Base-by-base conservation (phyloP, 2,113 vertebrate species). In the Ptilorrhoa leucosticta region DNA sequence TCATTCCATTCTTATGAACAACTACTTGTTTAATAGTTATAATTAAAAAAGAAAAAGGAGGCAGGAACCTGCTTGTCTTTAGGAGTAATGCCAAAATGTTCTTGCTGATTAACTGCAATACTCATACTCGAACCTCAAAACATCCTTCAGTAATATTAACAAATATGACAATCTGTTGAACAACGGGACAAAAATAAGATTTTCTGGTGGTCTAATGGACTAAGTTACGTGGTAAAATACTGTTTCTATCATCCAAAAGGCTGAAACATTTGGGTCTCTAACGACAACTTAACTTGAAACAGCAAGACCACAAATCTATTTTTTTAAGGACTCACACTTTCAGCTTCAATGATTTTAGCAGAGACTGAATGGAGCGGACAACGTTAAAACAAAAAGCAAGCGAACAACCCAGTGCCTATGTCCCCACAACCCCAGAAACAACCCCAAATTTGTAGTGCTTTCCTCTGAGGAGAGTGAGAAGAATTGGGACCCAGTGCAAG, bases 241-340 rank as follows among this genome's bases (percentile, higher is more conserved):
- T 23, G 20, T 5, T 11, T 4, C 11, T 61, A 1, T 11, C 50
- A 53, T 12, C 30, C 35, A 90, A 18, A 54, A 82, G 15, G 42
- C 23, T 30, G 35, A 73, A 93, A 73, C 5, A 33, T 69, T 9
- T 79, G 26, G 28, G 37, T 87, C 44, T 37, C 12, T 44, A 31
- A 71, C 14, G 24, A 48, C 12, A 57, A 56, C 0, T 0, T 17
- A 33, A 54, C 13, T 28, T 56, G 27, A 54, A 93, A 61, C 24
- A 44, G 15, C 22, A 40, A 65, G 22, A 31, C 2, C 15, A 39
- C 0, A 1, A 37, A 50, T 19, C 2, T 6, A 0, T 7, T 8
- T 58, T 56, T 77, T 77, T 11, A 64, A 79, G 24, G 31, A 70
- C 31, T 9, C 40, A n/a, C 24, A 35, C 6, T 60, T 61, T 7